Evolutionary conservation across 2,797 vertebrate genomes (phyloP).

Genomic region (Pseudocheirus occidentalis): DNA sequence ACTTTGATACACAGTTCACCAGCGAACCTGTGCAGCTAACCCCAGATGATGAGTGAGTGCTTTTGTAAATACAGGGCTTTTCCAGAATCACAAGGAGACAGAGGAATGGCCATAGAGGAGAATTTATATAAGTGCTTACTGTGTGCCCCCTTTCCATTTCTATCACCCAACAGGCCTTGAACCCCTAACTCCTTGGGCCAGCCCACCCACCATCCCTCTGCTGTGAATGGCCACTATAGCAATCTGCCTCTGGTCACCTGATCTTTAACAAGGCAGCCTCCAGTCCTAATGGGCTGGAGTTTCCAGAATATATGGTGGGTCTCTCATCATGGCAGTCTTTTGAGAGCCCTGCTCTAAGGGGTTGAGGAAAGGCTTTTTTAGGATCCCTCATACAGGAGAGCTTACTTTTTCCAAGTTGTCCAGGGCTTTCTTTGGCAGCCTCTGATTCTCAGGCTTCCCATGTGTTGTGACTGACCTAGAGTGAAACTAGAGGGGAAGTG

Average conservation of each 20-base stretch:
- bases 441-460: neutral
- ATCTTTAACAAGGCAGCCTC: no score
- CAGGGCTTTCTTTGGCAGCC: neutral
- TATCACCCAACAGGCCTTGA: neutral
- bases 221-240: neutral
- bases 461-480: neutral
- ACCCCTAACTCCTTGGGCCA: neutral
- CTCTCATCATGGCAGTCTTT: no score
- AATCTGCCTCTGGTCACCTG: neutral
- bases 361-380: neutral
- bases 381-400: neutral
- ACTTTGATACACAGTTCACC: conserved; percentile 99
- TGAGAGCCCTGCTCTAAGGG: no score
- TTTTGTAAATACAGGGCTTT: neutral
- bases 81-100: neutral
- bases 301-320: no score
- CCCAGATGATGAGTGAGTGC: conserved; percentile 94
- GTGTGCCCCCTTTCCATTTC: neutral
- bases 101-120: no score
- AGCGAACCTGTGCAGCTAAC: conserved; percentile 99
- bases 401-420: neutral
- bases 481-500: neutral
- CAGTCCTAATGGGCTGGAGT: neutral
- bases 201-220: neutral
- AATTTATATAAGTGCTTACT: neutral